Evolutionary conservation across 2,113 vertebrate genomes (phyloP).

Genomic region (Tylochromis polylepis): DNA sequence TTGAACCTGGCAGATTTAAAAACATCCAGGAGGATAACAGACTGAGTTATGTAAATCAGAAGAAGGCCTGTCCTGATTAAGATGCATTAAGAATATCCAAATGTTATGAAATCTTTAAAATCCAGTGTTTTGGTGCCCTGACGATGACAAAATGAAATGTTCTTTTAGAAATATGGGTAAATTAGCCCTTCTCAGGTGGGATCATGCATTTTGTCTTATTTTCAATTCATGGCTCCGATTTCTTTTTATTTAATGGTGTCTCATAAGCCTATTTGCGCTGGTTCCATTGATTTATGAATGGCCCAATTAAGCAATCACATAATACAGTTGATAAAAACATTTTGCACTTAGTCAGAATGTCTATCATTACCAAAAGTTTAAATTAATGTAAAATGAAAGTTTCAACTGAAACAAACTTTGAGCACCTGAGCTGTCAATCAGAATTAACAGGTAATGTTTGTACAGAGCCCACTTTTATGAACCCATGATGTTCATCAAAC

Average conservation of each 20-base stretch:
- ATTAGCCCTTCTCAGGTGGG: background rate
- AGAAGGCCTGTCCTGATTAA: accelerated
- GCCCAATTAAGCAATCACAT: background rate
- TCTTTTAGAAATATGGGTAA: background rate
- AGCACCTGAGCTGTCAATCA: background rate
- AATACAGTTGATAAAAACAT: background rate
- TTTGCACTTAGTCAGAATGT: background rate
- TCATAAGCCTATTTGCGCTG: background rate
- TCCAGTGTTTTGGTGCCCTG: background rate
- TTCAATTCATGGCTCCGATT: background rate
- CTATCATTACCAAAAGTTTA: background rate
- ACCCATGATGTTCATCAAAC: background rate
- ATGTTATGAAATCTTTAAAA: background rate
- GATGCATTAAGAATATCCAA: background rate
- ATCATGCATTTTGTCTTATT: accelerated
- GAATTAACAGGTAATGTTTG: background rate
- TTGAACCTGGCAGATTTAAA: background rate
- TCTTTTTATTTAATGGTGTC: background rate
- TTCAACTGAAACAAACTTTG: background rate
- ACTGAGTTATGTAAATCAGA: background rate
- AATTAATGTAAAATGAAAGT: background rate
- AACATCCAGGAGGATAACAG: background rate
- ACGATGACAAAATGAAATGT: background rate
- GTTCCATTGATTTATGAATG: background rate
- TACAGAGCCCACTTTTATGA: accelerated